These are phyloP conservation scores for Pygmarrhopalites habei DNA, from an alignment of 1,140 invertebrate species.

Conservation along the genomic window DNA sequence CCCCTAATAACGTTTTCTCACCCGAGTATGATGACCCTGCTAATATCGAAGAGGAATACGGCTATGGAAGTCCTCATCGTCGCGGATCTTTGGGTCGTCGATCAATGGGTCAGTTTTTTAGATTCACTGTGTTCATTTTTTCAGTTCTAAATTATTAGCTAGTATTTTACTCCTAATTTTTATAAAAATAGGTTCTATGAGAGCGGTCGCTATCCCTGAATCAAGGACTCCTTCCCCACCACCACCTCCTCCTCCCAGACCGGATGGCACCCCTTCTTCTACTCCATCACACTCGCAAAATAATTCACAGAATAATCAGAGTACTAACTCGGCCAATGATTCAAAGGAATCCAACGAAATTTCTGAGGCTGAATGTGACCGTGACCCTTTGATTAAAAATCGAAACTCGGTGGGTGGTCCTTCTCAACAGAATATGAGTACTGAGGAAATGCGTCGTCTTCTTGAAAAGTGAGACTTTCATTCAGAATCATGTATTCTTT, in stretches of 20 bases:
- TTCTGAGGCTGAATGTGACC: slow-evolving; percentile 83
- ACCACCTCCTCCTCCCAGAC: slow-evolving; percentile 50
- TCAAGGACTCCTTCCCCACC: slow-evolving; percentile 64
- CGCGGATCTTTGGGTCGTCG: slow-evolving; percentile 66
- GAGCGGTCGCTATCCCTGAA: slow-evolving; percentile 56
- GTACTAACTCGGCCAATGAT: slow-evolving; percentile 67
- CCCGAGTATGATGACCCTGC: slow-evolving; percentile 82
- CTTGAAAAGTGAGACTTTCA: slow-evolving; percentile 74
- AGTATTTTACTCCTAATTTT: too few species aligned
- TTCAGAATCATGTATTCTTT: background rate
- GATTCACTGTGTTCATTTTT: too few species aligned
- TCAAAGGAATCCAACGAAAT: slow-evolving; percentile 88
- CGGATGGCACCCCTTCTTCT: slow-evolving; percentile 45
- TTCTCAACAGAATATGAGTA: slow-evolving; percentile 60
- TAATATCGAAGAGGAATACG: slow-evolving; percentile 79
- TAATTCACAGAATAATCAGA: slow-evolving; percentile 37
- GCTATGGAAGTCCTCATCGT: slow-evolving; percentile 74
- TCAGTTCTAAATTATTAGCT: too few species aligned
- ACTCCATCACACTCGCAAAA: slow-evolving; percentile 60
- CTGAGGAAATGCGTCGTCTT: slow-evolving; percentile 90
- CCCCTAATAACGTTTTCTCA: slow-evolving; percentile 50
- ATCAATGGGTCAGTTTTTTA: slow-evolving; percentile 46
- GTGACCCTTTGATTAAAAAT: slow-evolving; percentile 37
- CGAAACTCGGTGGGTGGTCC: slow-evolving; percentile 32
- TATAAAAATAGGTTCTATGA: slow-evolving; percentile 62